Percentiles rank a stretch among this genome's conserved stretches.
These are phyloP conservation scores for Gopherus evgoodei DNA, from an alignment of 2,113 vertebrate genomes.

Conservation along the genomic window DNA sequence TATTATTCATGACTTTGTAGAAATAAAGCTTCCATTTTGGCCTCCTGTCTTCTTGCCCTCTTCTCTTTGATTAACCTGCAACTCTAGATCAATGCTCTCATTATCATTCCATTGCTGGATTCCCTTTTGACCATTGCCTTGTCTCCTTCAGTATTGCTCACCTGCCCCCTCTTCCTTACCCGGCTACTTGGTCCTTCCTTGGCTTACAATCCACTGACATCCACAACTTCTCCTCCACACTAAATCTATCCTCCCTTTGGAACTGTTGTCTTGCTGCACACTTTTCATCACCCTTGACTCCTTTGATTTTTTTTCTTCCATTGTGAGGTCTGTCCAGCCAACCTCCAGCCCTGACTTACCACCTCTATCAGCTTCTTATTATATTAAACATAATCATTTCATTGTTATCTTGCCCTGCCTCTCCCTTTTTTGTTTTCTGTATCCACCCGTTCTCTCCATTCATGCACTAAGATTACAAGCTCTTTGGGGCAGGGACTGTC, in stretches of 20 bases:
- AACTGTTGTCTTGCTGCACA: neutral
- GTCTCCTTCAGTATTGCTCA: neutral
- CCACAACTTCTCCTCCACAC: neutral
- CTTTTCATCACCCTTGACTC: neutral
- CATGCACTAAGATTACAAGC: rapidly evolving
- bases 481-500: neutral
- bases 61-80: neutral
- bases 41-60: neutral
- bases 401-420: neutral
- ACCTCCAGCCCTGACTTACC: neutral
- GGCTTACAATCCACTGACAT: neutral
- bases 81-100: neutral
- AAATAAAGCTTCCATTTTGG: neutral
- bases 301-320: neutral
- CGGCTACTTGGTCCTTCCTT: neutral
- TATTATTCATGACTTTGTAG: neutral
- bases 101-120: neutral
- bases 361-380: neutral
- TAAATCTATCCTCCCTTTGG: neutral
- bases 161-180: neutral
- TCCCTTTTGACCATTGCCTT: neutral
- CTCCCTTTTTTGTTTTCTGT: neutral
- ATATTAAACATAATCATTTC: neutral
- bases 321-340: neutral
- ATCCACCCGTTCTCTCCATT: neutral